A percentile compares a stretch with the other conserved stretches of the same genome.
These are phyloP conservation scores for Abscondita cerata DNA, from an alignment of 2,888 invertebrate genomes.

Conservation along the genomic window DNA sequence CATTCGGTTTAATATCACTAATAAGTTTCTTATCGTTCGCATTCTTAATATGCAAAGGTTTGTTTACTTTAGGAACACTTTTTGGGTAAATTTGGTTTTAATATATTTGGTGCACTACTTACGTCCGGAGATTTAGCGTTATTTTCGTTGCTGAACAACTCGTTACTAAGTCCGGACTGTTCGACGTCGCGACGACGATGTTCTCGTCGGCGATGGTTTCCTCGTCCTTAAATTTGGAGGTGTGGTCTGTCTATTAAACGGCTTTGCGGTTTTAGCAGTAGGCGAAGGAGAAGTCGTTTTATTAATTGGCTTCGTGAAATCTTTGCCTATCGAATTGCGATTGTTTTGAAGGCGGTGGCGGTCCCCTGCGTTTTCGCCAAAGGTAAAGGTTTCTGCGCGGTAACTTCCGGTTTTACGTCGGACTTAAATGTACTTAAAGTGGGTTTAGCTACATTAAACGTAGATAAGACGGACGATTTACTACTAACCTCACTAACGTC, in stretches of 20 bases:
- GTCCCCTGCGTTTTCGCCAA: constrained; percentile 43
- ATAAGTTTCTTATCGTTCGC: constrained; percentile 40
- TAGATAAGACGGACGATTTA: background rate
- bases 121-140: constrained; percentile 67
- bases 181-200: constrained; percentile 51
- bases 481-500: no score
- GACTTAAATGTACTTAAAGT: constrained; percentile 48
- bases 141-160: constrained; percentile 65
- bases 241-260: constrained; percentile 46
- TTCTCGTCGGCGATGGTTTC: constrained; percentile 51
- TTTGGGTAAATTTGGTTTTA: constrained; percentile 57
- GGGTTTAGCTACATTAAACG: constrained; percentile 33
- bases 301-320: constrained; percentile 2
- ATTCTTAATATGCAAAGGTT: constrained; percentile 57
- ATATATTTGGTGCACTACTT: constrained; percentile 55
- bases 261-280: constrained; percentile 30
- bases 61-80: constrained; percentile 59
- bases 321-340: constrained; percentile 26
- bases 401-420: constrained; percentile 44
- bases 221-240: constrained; percentile 62
- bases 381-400: constrained; percentile 30
- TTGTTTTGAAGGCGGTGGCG: constrained; percentile 38
- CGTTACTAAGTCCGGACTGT: constrained; percentile 77
- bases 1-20: constrained; percentile 38
- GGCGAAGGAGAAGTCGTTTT: constrained; percentile 35